These are phyloP conservation scores for Tenodera sinensis DNA, from an alignment of 2,888 invertebrate genomes.

Conservation along the genomic window DNA sequence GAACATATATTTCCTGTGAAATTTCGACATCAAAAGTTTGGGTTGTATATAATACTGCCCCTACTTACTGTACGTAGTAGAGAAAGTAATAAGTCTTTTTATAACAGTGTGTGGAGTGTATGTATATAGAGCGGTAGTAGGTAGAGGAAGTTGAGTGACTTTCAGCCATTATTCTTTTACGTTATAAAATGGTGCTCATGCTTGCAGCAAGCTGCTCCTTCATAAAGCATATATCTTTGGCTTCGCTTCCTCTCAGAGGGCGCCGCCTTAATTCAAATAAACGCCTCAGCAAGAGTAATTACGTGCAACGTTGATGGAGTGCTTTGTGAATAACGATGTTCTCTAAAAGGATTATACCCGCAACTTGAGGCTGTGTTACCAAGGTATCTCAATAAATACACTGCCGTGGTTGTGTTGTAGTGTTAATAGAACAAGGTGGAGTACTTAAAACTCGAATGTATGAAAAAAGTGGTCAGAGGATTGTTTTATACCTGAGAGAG, in stretches of 20 bases:
- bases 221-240: not conserved
- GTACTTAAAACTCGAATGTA: too few species aligned
- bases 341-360: not conserved
- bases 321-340: not conserved
- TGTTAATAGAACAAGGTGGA: too few species aligned
- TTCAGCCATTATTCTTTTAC: not conserved
- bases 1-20: too few species aligned
- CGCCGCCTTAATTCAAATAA: not conserved
- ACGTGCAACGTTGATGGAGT: not conserved
- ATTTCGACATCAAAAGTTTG: too few species aligned
- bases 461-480: too few species aligned
- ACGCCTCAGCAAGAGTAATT: not conserved
- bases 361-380: not conserved
- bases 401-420: not conserved
- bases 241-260: not conserved
- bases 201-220: not conserved
- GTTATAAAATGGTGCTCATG: not conserved
- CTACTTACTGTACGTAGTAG: too few species aligned
- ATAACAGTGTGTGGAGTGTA: too few species aligned
- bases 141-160: too few species aligned
- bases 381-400: not conserved
- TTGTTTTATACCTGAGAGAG: too few species aligned
- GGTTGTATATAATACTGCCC: too few species aligned
- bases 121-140: too few species aligned
- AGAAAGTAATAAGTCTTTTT: too few species aligned